Base-by-base conservation (phyloP, 1,140 invertebrate species). In the Anagrus nilaparvatae region DNA sequence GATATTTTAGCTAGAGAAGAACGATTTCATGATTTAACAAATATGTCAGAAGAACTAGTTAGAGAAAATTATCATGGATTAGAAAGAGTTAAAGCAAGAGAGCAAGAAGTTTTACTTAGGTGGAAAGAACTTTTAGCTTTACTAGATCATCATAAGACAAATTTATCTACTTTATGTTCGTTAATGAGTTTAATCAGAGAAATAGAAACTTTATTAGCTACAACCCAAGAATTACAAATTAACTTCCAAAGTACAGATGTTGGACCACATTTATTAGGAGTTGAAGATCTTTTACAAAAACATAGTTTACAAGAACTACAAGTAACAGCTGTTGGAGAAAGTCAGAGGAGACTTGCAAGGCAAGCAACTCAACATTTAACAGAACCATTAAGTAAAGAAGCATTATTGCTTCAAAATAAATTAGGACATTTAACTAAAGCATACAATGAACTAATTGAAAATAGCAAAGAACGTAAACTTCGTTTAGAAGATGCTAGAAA, bases 1-100 rank as follows among this genome's bases (percentile, higher is more conserved):
- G 95, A 99, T 59, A 97, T 99, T 45, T 65, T 95, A 23, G 87
- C 94, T 4, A 77, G 93, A 60, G 86, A 92, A 60, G 93, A 97
- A 60, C 76, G 96, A 7, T 97, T 98, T 61, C 82, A 91, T 51
- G 86, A 95, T 62, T 71, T 99, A 44, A 87, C 83, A 0, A 82
- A 83, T 46, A 92, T 96, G 84, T 87, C 86, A 1, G 79, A 84
- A 37, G 92, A 97, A 58, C 69, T 98, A 28, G 82, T 93, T 3
- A 72, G 78, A 28, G 94, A 97, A 65, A 87, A 89, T 50, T 98
- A 96, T 63, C 87, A 96, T 58, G 84, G 84, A 10, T 78, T 84
- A 35, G 90, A 91, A 43, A 76, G 77, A 7, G 89, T 97, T 4
- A 76, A 79, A 41, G 69, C 74, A 14, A 77, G 88, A 13, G 89